Evolutionary conservation across 1,140 invertebrate species (phyloP).

Genomic region (Cheumatopsyche charites): DNA sequence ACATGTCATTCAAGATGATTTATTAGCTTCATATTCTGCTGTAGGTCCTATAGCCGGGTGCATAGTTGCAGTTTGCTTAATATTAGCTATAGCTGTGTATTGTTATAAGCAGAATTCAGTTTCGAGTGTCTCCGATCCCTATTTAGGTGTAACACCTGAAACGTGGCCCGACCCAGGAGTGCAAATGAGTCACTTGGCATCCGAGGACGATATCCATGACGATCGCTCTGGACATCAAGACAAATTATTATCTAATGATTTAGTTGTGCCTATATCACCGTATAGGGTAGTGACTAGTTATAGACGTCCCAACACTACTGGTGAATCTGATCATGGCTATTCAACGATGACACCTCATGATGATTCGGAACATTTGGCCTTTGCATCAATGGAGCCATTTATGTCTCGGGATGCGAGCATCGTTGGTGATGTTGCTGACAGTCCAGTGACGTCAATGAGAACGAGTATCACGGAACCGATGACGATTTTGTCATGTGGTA

Average conservation of each 20-base stretch:
- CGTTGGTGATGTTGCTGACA: conserved; percentile 55
- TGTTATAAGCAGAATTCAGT: conserved; percentile 69
- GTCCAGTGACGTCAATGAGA: background rate
- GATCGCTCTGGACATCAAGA: conserved; percentile 64
- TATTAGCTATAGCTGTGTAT: conserved; percentile 68
- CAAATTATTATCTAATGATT: conserved; percentile 63
- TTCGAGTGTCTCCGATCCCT: conserved; percentile 61
- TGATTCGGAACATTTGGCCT: conserved; percentile 80
- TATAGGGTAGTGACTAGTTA: conserved; percentile 86
- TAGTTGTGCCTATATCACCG: conserved; percentile 77
- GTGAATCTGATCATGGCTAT: conserved; percentile 92
- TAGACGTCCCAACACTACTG: conserved; percentile 76
- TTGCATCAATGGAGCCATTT: conserved; percentile 69
- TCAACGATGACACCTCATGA: conserved; percentile 94
- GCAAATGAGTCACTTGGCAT: conserved; percentile 57
- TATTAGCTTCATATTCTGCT: conserved; percentile 64
- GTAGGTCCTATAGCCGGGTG: conserved; percentile 68
- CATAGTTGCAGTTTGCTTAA: conserved; percentile 65
- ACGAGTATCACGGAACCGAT: conserved; percentile 53
- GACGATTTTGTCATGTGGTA: conserved; percentile 61
- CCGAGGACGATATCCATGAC: conserved; percentile 54
- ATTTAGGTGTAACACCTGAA: conserved; percentile 58
- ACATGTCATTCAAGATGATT: conserved; percentile 60
- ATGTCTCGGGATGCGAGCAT: conserved; percentile 63
- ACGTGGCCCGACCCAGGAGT: conserved; percentile 60